A percentile compares a stretch with the other conserved stretches of the same genome.
Conservation (phyloP, 2,113 vertebrate species). For the Poecilia latipinna region DNA sequence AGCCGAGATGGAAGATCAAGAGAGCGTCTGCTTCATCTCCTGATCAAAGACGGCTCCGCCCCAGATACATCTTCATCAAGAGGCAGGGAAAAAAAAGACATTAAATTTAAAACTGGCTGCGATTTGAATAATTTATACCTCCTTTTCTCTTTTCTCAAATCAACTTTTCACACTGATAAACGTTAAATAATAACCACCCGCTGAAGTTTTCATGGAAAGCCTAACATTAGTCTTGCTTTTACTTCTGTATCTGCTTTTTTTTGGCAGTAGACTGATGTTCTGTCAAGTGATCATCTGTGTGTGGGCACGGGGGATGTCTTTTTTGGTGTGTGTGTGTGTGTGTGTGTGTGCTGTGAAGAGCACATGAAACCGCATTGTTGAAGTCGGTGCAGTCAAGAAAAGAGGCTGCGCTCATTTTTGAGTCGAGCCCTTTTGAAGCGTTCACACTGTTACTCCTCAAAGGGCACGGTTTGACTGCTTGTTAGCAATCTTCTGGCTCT, state of each 20-base stretch:
- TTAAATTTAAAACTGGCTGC: slow-evolving; percentile 64
- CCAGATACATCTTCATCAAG: slow-evolving; percentile 67
- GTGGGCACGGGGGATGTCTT: not conserved
- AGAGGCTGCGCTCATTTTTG: slow-evolving; percentile 22
- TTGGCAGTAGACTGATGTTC: not conserved
- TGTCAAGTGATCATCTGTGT: not conserved
- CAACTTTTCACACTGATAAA: slow-evolving; percentile 39
- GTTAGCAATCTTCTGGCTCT: slow-evolving; percentile 50
- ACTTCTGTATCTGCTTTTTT: not conserved
- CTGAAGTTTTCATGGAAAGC: slow-evolving; percentile 49
- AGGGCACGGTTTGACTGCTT: slow-evolving; percentile 63
- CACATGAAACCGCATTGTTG: slow-evolving; percentile 59
- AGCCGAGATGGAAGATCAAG: slow-evolving; percentile 55
- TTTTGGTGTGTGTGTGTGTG: not conserved
- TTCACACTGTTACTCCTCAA: slow-evolving; percentile 58
- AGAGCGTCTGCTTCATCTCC: slow-evolving; percentile 35
- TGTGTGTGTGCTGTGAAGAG: slow-evolving; percentile 7
- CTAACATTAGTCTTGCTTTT: slow-evolving; percentile 40
- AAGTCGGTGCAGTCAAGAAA: slow-evolving; percentile 52
- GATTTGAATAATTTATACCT: slow-evolving; percentile 64
- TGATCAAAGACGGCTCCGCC: slow-evolving; percentile 67
- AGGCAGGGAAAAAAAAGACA: slow-evolving; percentile 44
- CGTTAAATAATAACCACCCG: slow-evolving; percentile 40
- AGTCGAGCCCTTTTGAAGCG: slow-evolving; percentile 59
- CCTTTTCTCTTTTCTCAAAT: slow-evolving; percentile 28